phyloP scores from a whole-genome alignment of 2,888 invertebrate genomes.

The Villa cingulata region DNA sequence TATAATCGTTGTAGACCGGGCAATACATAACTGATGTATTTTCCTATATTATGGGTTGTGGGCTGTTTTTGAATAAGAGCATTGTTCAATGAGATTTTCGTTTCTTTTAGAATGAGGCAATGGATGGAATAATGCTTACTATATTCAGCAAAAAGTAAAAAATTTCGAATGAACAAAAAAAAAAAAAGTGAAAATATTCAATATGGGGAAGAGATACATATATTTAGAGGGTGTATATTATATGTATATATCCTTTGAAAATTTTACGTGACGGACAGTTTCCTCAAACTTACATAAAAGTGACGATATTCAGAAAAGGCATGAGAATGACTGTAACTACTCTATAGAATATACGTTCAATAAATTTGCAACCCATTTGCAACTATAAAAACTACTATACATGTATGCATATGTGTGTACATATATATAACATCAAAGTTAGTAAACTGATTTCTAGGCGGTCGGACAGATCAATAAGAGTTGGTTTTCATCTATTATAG shows the following conservation, averaged over 20 bases:
- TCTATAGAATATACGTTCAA: too few relatives aligned
- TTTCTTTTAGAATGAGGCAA: neutral
- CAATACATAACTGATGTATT: neutral
- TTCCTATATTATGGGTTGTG: conserved; percentile 4
- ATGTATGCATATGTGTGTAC: too few relatives aligned
- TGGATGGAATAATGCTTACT: neutral
- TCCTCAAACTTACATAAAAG: neutral
- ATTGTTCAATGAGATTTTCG: conserved; percentile 1
- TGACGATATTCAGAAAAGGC: neutral
- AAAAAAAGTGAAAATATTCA: too few relatives aligned
- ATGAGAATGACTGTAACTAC: neutral
- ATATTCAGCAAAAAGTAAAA: neutral
- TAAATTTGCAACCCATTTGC: too few relatives aligned
- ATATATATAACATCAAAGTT: too few relatives aligned
- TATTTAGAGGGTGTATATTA: too few relatives aligned
- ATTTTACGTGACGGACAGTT: conserved; percentile 6
- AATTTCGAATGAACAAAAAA: neutral
- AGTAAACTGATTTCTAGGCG: conserved; percentile 6
- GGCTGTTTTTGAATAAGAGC: conserved; percentile 2
- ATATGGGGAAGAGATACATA: too few relatives aligned
- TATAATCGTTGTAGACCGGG: neutral
- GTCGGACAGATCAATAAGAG: conserved; percentile 6
- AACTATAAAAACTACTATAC: too few relatives aligned
- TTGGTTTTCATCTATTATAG: neutral
- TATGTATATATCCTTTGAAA: conserved; percentile 4